These are phyloP conservation scores for Amphimedon queenslandica DNA, from an alignment of 37 sponge, comb jelly and placozoan species.

Conservation along the genomic window DNA sequence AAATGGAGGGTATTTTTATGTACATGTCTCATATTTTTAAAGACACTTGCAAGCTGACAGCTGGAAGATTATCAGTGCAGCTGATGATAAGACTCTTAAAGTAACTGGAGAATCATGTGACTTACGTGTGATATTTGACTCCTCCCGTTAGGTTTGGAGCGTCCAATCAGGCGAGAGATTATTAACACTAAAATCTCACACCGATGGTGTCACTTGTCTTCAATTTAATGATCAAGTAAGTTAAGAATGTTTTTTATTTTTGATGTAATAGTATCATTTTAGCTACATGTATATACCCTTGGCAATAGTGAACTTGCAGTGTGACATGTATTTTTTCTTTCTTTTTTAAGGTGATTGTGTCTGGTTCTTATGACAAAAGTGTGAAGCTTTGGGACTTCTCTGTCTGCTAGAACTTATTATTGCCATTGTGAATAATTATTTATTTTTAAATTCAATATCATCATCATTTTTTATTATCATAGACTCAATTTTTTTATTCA, in stretches of 20 bases:
- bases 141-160: constrained; percentile 85
- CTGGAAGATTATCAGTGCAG: constrained; percentile 99
- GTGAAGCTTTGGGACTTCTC: constrained; percentile 98
- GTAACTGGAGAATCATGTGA: constrained; percentile 20
- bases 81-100: constrained; percentile 98
- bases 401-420: too few relatives aligned
- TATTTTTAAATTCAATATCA: too few relatives aligned
- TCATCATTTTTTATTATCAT: too few relatives aligned
- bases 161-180: constrained; percentile 80
- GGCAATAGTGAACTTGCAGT: too few relatives aligned
- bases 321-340: too few relatives aligned
- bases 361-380: constrained; percentile 96
- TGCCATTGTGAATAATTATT: too few relatives aligned
- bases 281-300: too few relatives aligned
- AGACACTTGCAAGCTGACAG: constrained; percentile 94
- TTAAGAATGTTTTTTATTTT: too few relatives aligned
- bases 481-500: too few relatives aligned
- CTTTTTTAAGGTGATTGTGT: too few relatives aligned
- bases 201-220: constrained; percentile 98
- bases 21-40: neutral
- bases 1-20: neutral
- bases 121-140: neutral
- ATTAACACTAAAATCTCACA: constrained; percentile 91
- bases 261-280: too few relatives aligned
- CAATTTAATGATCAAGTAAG: constrained; percentile 96